Conservation (phyloP, 2,888 invertebrate species). For the Drosophila differens region DNA sequence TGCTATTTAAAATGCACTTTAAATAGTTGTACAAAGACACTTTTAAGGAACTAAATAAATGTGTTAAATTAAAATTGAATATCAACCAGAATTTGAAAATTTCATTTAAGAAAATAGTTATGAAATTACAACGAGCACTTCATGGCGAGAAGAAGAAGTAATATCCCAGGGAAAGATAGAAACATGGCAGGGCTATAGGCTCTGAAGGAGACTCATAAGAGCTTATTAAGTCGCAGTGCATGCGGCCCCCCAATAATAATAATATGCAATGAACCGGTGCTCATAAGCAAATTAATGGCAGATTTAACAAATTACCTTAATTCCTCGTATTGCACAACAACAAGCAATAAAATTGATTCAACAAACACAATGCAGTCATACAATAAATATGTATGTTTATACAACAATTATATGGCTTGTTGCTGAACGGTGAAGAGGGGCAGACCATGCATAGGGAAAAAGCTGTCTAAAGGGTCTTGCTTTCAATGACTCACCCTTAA, state of each 20-base stretch:
- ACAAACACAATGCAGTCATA: slow-evolving; percentile 29
- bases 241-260: background rate
- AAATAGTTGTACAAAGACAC: background rate
- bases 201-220: background rate
- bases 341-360: slow-evolving; percentile 47
- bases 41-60: too few relatives aligned
- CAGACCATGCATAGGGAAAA: background rate
- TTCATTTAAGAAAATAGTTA: too few relatives aligned
- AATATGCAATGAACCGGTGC: slow-evolving; percentile 3
- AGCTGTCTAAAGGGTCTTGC: slow-evolving; percentile 6
- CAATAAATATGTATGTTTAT: slow-evolving; percentile 26
- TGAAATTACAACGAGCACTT: background rate
- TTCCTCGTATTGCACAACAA: slow-evolving; percentile 33
- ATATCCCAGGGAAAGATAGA: background rate
- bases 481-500: slow-evolving; percentile 9
- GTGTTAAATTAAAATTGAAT: background rate
- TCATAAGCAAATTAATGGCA: slow-evolving; percentile 22
- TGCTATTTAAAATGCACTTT: background rate
- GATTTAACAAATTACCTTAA: slow-evolving; percentile 39
- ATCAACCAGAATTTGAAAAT: background rate
- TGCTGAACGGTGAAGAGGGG: too few relatives aligned
- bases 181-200: background rate
- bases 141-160: background rate
- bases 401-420: background rate
- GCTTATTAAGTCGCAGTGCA: background rate